These are phyloP conservation scores for Drosophila willistoni DNA, from an alignment of 1,140 invertebrate genomes.

Conservation along the genomic window DNA sequence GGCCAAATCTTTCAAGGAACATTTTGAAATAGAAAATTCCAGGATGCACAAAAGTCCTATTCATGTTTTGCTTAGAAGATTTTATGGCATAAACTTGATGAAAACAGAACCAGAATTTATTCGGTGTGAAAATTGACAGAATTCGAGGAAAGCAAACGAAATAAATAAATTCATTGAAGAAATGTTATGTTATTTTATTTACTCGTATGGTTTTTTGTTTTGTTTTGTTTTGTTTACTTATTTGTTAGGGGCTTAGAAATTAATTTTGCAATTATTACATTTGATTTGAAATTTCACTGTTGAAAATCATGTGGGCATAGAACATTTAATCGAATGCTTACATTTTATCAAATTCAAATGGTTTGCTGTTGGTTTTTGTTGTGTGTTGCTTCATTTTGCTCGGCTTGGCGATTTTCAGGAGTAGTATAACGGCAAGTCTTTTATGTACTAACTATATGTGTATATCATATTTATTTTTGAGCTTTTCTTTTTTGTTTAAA, in stretches of 20 bases:
- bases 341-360: constrained; percentile 25
- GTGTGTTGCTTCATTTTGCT: constrained; percentile 2
- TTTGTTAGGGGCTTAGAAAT: constrained; percentile 52
- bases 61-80: background rate
- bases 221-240: constrained; percentile 55
- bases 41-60: background rate
- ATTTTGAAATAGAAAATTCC: background rate
- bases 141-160: background rate
- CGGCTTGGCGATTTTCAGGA: constrained; percentile 25
- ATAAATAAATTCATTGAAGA: constrained; percentile 46
- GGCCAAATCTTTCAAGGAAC: too few species aligned
- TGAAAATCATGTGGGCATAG: constrained; percentile 5
- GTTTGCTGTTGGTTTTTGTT: constrained; percentile 18
- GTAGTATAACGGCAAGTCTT: constrained; percentile 49
- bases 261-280: constrained; percentile 58
- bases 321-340: constrained; percentile 37
- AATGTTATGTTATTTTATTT: constrained; percentile 61
- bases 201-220: constrained; percentile 20
- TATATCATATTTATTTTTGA: constrained; percentile 26
- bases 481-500: constrained; percentile 23
- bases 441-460: constrained; percentile 57
- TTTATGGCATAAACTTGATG: background rate
- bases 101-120: background rate
- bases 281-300: constrained; percentile 40
- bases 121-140: background rate